phyloP scores from a whole-genome alignment of 2,888 invertebrate species.

The Fragum fragum region DNA sequence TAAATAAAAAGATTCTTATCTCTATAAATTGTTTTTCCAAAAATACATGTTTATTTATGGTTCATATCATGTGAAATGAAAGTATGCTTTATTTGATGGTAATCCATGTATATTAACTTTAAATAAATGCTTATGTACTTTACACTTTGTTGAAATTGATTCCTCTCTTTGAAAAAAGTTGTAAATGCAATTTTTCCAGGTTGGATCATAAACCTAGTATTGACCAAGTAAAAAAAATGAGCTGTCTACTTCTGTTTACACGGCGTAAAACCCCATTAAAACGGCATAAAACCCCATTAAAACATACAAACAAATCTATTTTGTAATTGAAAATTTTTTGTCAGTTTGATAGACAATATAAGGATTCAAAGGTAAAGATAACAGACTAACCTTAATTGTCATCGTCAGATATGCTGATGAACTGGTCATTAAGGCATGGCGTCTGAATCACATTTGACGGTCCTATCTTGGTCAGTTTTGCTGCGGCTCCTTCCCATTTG shows the following conservation, averaged over 20 bases:
- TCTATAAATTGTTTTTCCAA: background rate
- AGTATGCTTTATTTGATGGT: background rate
- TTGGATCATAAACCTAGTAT: too few species aligned
- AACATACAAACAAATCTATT: too few species aligned
- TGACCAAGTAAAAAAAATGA: too few species aligned
- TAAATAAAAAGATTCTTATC: background rate
- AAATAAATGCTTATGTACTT: background rate
- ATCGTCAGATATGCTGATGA: conserved; percentile 1
- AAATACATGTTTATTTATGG: background rate
- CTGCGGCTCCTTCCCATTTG: conserved; percentile 3
- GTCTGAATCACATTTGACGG: background rate
- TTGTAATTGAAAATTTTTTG: too few species aligned
- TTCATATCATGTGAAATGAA: background rate
- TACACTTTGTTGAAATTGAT: background rate
- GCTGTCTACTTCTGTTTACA: too few species aligned
- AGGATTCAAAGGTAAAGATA: background rate
- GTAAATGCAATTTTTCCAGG: too few species aligned
- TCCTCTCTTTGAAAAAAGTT: background rate
- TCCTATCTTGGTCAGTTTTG: background rate
- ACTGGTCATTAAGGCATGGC: background rate
- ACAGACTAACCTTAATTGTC: background rate
- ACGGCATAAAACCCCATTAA: too few species aligned
- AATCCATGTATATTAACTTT: background rate
- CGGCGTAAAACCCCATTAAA: too few species aligned
- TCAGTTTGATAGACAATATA: background rate